Base-by-base conservation (phyloP, 2,888 invertebrate species). In the Hartigia nigra region DNA sequence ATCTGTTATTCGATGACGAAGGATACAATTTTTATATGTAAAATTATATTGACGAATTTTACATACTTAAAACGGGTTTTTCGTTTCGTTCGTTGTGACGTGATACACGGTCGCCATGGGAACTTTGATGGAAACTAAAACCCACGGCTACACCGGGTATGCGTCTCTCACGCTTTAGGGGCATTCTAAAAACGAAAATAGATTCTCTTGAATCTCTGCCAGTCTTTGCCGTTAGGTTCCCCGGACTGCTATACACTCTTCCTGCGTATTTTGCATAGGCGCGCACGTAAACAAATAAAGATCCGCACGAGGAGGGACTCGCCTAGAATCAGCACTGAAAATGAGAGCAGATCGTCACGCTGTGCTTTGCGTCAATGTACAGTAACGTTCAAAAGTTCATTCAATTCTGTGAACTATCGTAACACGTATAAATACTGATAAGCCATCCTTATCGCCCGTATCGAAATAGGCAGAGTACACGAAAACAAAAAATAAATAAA, bases 151-250 rank as follows among this genome's bases (percentile, higher is more conserved):
- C 1, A 14, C 14, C 39, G 14, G 4, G 4, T 14, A 23, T 14
- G 4, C 2, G 0, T 39, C 12, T 39, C 12, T 39, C 39, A 39
- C 14, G 39, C 39, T 39, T 1, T 12, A 34, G 72, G 9, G 31
- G 72, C 72, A 34, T 72, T 72, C 72, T 31, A 31, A 72, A 81
- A 83, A 83, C 87, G 83, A 88, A 88, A 88, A 88, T 89, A 89
- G 84, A 83, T 80, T 55, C 23, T 55, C 74, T 88, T 88, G 88
- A 87, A 83, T 84, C 85, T 80, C 77, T 86, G 88, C 88, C 88
- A 88, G 83, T 82, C 80, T 84, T 83, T 83, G 85, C 9, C 14
- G 23, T 23, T 12, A 70, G 11, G n/a, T n/a, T 14, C 32, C 31
- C 4, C 76, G 78, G 14, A 55, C 39, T 31, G 37, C 35, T 14